Evolutionary conservation across 2,113 vertebrate genomes (phyloP).

Genomic region (Geococcyx californianus): DNA sequence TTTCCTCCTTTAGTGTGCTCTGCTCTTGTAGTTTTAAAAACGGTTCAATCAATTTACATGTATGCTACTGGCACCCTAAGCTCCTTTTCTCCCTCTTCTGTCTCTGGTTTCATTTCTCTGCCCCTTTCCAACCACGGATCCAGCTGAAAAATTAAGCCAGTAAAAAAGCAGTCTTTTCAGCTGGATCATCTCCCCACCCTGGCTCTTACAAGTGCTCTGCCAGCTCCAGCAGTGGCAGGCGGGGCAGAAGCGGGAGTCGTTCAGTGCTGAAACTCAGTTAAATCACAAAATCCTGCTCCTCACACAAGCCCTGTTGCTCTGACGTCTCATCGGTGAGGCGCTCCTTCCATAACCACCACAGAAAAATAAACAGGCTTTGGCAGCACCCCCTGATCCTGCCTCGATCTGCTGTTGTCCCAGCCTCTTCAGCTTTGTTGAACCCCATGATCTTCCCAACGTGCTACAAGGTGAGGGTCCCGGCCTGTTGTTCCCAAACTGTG

Average conservation of each 20-base stretch:
- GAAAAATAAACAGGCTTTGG: slow-evolving; percentile 2
- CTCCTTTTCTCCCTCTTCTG: background rate
- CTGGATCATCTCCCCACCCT: background rate
- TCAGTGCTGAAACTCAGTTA: background rate
- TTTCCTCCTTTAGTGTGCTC: background rate
- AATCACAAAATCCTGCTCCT: background rate
- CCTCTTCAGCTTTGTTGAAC: background rate
- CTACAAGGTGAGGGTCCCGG: background rate
- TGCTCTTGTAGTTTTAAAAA: background rate
- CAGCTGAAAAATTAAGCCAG: background rate
- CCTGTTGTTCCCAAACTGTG: background rate
- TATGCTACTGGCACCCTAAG: background rate
- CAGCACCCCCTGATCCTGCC: background rate
- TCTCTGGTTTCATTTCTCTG: background rate
- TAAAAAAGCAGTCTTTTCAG: background rate
- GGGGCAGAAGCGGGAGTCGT: background rate
- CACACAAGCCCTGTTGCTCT: background rate
- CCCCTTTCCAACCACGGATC: background rate
- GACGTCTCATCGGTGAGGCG: background rate
- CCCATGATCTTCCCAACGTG: background rate
- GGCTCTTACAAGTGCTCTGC: background rate
- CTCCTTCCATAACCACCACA: background rate
- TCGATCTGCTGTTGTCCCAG: background rate
- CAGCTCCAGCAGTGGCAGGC: background rate
- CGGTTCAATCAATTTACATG: background rate